Conservation (phyloP, 2,113 vertebrate species). For the Odobenus rosmarus region DNA sequence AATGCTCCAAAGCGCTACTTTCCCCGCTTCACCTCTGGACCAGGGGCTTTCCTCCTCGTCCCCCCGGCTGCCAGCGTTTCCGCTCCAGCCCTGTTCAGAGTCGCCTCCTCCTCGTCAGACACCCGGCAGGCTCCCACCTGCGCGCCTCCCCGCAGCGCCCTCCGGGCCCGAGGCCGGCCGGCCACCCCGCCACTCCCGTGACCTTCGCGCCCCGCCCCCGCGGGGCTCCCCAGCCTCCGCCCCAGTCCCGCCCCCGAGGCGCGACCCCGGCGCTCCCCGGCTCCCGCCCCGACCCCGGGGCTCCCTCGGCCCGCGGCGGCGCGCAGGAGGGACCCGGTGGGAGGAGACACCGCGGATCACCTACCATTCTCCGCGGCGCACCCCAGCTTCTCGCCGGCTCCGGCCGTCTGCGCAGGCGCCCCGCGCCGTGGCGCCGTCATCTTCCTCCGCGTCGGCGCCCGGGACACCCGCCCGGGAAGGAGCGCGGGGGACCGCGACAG, state of each 20-base stretch:
- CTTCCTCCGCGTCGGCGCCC: neutral
- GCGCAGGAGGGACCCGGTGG: neutral
- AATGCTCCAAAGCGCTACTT: neutral
- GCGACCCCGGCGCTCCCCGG: neutral
- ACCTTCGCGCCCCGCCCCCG: slow-evolving; percentile 48
- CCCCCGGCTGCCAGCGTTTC: neutral
- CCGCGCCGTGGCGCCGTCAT: neutral
- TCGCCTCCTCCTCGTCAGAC: neutral
- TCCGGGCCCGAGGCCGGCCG: neutral
- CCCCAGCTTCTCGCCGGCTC: slow-evolving; percentile 73
- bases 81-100: neutral
- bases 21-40: neutral
- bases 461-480: neutral
- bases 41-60: neutral
- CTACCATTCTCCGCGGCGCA: slow-evolving; percentile 81
- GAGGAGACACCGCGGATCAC: slow-evolving; percentile 31
- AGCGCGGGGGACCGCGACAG: too few relatives aligned
- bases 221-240: neutral
- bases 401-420: neutral
- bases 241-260: neutral
- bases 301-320: neutral
- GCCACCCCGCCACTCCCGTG: neutral
- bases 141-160: neutral
- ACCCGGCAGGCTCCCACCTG: neutral
- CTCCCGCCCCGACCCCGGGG: neutral